Conservation (phyloP, 2,888 invertebrate genomes). For the Eledone cirrhosa region DNA sequence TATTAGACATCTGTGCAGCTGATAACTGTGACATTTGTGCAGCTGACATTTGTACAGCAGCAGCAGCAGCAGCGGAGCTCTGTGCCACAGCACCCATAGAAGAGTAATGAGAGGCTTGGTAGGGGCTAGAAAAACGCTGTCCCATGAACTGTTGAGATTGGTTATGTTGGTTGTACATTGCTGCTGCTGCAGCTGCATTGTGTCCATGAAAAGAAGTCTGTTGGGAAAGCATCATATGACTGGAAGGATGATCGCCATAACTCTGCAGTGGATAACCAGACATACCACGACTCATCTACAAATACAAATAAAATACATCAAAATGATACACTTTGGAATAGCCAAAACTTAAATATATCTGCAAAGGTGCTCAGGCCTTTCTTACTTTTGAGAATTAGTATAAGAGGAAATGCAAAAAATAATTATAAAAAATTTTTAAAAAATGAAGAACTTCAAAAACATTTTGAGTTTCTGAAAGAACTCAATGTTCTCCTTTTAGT, state of each 20-base stretch:
- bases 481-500: too few relatives aligned
- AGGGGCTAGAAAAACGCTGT: constrained; percentile 24
- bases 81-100: constrained; percentile 21
- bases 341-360: not conserved
- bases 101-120: constrained; percentile 21
- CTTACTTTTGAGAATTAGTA: too few relatives aligned
- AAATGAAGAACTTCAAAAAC: too few relatives aligned
- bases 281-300: constrained; percentile 23
- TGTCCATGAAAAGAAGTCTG: constrained; percentile 20
- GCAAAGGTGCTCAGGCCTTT: too few relatives aligned
- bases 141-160: constrained; percentile 29
- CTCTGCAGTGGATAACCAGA: constrained; percentile 23
- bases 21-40: constrained; percentile 33
- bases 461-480: too few relatives aligned
- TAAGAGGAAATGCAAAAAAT: too few relatives aligned
- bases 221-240: constrained; percentile 26
- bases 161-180: constrained; percentile 24
- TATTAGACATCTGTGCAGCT: constrained; percentile 30
- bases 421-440: too few relatives aligned
- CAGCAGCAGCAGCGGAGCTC: constrained; percentile 19
- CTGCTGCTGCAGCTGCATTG: constrained; percentile 25
- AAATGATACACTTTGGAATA: not conserved
- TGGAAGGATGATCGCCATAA: constrained; percentile 20
- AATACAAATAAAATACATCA: not conserved
- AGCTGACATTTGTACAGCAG: constrained; percentile 30